A percentile compares a stretch with the other conserved stretches of the same genome.
These are phyloP conservation scores for Muntiacus muntjak DNA, from an alignment of 2,113 vertebrate genomes.

Conservation along the genomic window DNA sequence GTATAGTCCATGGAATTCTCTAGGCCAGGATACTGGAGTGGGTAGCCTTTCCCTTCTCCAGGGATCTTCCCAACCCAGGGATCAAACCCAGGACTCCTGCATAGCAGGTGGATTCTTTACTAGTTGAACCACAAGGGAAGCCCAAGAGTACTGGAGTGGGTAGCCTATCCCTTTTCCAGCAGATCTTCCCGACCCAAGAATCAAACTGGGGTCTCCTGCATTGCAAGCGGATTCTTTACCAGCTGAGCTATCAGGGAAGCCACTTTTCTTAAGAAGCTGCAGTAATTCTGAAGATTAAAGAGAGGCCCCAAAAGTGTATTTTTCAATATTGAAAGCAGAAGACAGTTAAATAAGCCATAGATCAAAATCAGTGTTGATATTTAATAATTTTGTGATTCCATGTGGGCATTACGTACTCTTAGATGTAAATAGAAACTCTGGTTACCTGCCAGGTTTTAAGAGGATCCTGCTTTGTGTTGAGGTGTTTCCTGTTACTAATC, in stretches of 20 bases:
- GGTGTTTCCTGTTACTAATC: not conserved
- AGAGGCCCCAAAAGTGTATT: not conserved
- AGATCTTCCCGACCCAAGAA: rapidly evolving
- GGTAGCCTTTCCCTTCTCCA: not conserved
- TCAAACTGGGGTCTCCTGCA: not conserved
- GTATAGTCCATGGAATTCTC: not conserved
- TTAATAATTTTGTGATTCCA: not conserved
- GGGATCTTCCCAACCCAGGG: not conserved
- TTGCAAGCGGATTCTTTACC: not conserved
- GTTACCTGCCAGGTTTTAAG: not conserved
- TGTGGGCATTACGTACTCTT: not conserved
- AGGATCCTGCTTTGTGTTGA: not conserved
- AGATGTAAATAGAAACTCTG: not conserved
- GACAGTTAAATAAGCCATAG: not conserved
- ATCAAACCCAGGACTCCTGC: not conserved
- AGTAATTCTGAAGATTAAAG: not conserved
- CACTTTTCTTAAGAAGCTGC: not conserved
- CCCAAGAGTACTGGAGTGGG: not conserved
- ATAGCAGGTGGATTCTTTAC: not conserved
- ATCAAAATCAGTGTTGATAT: not conserved
- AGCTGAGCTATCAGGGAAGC: not conserved
- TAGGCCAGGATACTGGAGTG: not conserved
- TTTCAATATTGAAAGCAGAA: not conserved
- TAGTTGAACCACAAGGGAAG: not conserved
- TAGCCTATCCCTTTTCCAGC: not conserved